Evolutionary conservation across 2,113 vertebrate genomes (phyloP).

Genomic region (Bolborhynchus lineola): DNA sequence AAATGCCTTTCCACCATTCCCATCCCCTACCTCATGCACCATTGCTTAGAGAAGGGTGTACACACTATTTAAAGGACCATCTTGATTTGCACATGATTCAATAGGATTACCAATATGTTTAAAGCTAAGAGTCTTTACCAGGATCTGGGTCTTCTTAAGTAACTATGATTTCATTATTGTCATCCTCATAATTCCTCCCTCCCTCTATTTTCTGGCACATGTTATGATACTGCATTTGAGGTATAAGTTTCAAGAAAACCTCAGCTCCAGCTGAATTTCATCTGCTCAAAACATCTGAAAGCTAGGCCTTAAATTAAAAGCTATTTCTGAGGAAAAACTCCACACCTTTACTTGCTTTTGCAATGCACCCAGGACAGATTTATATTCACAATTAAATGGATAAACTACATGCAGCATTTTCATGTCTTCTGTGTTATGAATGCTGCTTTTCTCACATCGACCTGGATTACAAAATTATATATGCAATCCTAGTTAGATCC

Average conservation of each 20-base stretch:
- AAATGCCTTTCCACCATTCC: not conserved
- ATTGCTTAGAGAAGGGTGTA: not conserved
- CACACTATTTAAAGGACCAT: not conserved
- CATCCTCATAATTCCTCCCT: not conserved
- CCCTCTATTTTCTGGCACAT: not conserved
- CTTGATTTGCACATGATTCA: not conserved
- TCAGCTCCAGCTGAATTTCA: not conserved
- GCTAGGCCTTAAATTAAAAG: not conserved
- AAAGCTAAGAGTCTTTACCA: not conserved
- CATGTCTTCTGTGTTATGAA: not conserved
- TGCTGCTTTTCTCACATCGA: not conserved
- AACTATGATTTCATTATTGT: conserved; percentile 14
- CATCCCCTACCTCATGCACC: not conserved
- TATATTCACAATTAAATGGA: not conserved
- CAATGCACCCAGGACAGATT: not conserved
- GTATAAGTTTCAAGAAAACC: not conserved
- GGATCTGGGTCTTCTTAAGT: conserved; percentile 11
- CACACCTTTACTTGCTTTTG: not conserved
- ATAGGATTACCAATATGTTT: not conserved
- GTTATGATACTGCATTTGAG: not conserved
- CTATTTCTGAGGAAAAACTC: not conserved
- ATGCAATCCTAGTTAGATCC: not conserved
- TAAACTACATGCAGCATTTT: accelerated
- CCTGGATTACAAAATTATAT: not conserved
- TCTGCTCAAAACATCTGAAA: not conserved